Evolutionary conservation across 2,888 invertebrate species (phyloP).

Genomic region (Chalcis sispes): DNA sequence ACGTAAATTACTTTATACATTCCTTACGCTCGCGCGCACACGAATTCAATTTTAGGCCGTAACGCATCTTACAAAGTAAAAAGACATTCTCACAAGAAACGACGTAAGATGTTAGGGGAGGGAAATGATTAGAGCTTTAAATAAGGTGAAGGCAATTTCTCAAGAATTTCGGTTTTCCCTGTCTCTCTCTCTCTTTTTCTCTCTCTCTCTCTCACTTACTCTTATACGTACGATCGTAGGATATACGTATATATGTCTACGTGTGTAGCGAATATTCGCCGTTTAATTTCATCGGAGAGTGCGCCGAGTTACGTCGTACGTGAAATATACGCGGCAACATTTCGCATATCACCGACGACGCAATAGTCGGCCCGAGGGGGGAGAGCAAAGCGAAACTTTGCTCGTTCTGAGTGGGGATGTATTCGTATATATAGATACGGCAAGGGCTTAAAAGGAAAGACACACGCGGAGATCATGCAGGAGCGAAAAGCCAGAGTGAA

Average conservation of each 20-base stretch:
- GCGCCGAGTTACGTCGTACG: constrained; percentile 27
- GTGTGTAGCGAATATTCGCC: constrained; percentile 33
- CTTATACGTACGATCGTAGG: neutral
- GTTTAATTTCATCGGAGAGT: constrained; percentile 57
- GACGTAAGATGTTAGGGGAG: constrained; percentile 28
- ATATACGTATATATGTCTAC: constrained; percentile 6
- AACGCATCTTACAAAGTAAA: neutral
- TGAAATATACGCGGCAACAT: constrained; percentile 19
- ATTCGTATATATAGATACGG: neutral
- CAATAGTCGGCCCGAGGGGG: constrained; percentile 1
- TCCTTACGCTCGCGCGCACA: neutral
- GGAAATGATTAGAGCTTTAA: constrained; percentile 61
- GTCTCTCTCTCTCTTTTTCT: neutral
- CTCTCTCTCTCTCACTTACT: neutral
- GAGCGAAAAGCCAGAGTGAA: neutral
- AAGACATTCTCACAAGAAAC: constrained; percentile 1
- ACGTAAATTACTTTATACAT: neutral
- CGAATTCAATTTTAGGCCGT: neutral
- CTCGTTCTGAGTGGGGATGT: neutral
- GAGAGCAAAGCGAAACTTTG: neutral
- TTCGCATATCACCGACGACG: constrained; percentile 41
- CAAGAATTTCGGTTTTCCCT: constrained; percentile 28
- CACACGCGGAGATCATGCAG: neutral
- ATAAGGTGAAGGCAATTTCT: constrained; percentile 73
- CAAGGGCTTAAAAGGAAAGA: neutral